Conservation (phyloP, 2,797 vertebrate genomes). For the Thaleichthys pacificus region DNA sequence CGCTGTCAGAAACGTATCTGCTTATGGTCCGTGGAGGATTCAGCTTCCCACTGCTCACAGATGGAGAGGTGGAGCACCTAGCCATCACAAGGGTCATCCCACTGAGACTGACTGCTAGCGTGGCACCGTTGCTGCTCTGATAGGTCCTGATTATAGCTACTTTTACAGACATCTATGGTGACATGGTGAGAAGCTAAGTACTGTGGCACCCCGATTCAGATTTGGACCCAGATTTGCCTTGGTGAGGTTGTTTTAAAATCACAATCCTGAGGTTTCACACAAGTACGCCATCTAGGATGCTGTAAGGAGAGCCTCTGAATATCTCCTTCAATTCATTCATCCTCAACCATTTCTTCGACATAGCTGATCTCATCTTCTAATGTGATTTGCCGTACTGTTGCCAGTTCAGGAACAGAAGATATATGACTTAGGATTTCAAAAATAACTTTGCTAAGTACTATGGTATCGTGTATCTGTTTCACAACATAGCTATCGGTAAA, state of each 20-base stretch:
- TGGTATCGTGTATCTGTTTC: slow-evolving; percentile 76
- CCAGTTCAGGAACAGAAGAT: slow-evolving; percentile 40
- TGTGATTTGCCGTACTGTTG: slow-evolving; percentile 53
- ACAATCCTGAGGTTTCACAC: too few species aligned
- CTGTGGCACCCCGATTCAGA: background rate
- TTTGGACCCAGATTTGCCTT: too few species aligned
- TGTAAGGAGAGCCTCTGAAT: too few species aligned
- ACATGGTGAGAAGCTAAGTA: background rate
- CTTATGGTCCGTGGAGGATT: slow-evolving; percentile 31
- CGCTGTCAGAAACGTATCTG: slow-evolving; percentile 25
- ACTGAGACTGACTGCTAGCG: background rate
- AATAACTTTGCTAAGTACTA: slow-evolving; percentile 76
- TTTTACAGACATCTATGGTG: background rate
- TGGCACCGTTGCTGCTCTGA: background rate
- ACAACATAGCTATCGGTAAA: slow-evolving; percentile 78
- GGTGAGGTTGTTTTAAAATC: too few species aligned
- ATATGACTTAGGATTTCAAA: slow-evolving; percentile 65
- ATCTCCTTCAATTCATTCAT: background rate
- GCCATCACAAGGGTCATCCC: background rate
- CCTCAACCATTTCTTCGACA: background rate
- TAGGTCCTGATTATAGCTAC: background rate
- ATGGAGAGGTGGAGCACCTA: slow-evolving; percentile 22
- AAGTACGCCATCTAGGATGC: too few species aligned
- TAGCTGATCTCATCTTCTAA: slow-evolving; percentile 17
- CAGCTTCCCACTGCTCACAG: slow-evolving; percentile 24